Evolutionary conservation across 2,797 vertebrate species (phyloP).

Genomic region (Cirrhinus mrigala): DNA sequence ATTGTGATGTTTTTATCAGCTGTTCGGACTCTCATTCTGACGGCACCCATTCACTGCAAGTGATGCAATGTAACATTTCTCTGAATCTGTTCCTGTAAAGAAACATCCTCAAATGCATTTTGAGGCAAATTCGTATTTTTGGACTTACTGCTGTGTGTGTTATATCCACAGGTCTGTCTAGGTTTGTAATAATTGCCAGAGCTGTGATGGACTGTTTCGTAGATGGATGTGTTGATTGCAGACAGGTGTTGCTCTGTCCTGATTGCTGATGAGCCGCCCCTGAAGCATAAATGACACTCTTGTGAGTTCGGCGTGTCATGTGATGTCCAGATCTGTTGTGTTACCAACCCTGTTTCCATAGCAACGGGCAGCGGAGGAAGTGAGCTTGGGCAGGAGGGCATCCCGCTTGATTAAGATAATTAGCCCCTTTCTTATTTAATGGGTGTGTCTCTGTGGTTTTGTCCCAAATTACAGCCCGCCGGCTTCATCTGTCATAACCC

Average conservation of each 20-base stretch:
- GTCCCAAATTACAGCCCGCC: conserved; percentile 25
- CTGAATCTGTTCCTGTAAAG: not conserved
- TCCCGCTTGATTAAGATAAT: conserved; percentile 47
- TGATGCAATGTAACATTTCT: not conserved
- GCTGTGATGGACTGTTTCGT: not conserved
- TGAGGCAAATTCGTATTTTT: too few relatives aligned
- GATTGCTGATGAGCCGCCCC: not conserved
- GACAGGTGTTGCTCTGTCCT: not conserved
- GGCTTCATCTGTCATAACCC: conserved; percentile 25
- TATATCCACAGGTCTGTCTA: not conserved
- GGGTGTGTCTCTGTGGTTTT: conserved; percentile 31
- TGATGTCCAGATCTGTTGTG: conserved; percentile 32
- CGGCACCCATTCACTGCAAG: too few relatives aligned
- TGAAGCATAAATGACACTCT: conserved; percentile 3
- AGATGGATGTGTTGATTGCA: conserved; percentile 20
- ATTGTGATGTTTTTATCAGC: not conserved
- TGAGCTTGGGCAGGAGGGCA: conserved; percentile 31
- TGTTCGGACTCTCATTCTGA: not conserved
- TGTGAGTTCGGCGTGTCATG: not conserved
- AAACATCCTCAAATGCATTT: not conserved
- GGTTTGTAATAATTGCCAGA: not conserved
- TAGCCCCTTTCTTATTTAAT: conserved; percentile 35
- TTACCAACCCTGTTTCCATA: conserved; percentile 45
- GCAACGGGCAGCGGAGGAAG: conserved; percentile 34
- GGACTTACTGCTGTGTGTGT: not conserved